A percentile compares a stretch with the other conserved stretches of the same genome.
Evolutionary conservation across 2,797 vertebrate genomes (phyloP).

Genomic region (Phyllotis vaccarum): DNA sequence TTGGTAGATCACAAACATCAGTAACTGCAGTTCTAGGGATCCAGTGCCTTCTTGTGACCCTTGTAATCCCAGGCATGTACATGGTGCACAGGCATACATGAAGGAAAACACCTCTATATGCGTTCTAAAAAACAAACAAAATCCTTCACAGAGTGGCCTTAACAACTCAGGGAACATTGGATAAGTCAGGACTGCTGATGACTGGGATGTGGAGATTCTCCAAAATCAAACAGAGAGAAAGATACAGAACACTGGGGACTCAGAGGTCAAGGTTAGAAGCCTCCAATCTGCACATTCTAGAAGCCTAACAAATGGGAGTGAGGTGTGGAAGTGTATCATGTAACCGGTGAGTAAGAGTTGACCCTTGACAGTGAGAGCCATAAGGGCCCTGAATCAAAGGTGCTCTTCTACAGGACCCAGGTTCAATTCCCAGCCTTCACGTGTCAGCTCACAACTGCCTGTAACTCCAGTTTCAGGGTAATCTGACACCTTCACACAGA

Average conservation of each 20-base stretch:
- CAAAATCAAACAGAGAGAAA: neutral
- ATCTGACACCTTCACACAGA: neutral
- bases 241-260: fast-evolving
- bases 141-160: neutral
- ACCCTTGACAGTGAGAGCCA: neutral
- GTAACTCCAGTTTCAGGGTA: neutral
- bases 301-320: neutral
- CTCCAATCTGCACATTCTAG: fast-evolving
- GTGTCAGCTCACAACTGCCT: neutral
- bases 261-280: neutral
- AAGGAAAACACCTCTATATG: neutral
- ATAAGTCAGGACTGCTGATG: neutral
- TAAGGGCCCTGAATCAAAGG: neutral
- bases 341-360: neutral
- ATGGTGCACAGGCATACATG: neutral
- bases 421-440: neutral
- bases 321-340: neutral
- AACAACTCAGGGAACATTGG: fast-evolving
- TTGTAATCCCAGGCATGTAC: neutral
- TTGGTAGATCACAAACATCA: neutral
- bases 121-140: neutral
- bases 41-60: neutral
- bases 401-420: neutral
- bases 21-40: neutral
- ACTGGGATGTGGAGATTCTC: neutral